A percentile compares a stretch with the other conserved stretches of the same genome.
Evolutionary conservation across 2,113 vertebrate species (phyloP).

Genomic region (Solea solea): DNA sequence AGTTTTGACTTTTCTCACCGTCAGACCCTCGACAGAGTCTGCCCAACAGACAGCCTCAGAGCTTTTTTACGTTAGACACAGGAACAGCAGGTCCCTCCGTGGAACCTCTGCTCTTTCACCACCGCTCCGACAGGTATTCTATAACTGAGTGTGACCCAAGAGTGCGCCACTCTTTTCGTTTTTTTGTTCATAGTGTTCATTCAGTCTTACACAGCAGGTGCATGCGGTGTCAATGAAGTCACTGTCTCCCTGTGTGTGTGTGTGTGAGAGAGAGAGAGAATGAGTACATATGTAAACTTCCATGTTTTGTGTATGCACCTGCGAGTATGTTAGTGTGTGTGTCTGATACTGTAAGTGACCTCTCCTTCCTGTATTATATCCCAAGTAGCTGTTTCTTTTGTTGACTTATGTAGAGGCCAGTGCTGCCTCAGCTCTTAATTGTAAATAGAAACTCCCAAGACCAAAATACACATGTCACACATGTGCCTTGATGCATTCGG

Average conservation of each 20-base stretch:
- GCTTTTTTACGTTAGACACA: constrained; percentile 24
- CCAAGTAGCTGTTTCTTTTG: constrained; percentile 35
- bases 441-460: constrained; percentile 75
- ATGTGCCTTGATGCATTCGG: constrained; percentile 75
- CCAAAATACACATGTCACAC: constrained; percentile 76
- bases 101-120: constrained; percentile 29
- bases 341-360: constrained; percentile 68
- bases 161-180: constrained; percentile 10
- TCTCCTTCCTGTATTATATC: constrained; percentile 69
- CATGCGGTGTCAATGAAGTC: constrained; percentile 51
- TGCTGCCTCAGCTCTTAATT: constrained; percentile 69
- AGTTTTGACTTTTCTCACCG: constrained; percentile 13
- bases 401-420: constrained; percentile 57
- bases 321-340: constrained; percentile 26
- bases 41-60: constrained; percentile 45
- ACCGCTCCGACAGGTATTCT: constrained; percentile 9
- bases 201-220: constrained; percentile 36
- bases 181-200: constrained; percentile 38
- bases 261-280: not conserved
- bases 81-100: constrained; percentile 6
- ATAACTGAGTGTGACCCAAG: constrained; percentile 10
- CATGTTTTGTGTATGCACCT: constrained; percentile 24
- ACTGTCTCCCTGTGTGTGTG: constrained; percentile 3
- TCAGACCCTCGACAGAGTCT: constrained; percentile 52
- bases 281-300: constrained; percentile 13